Base-by-base conservation (phyloP, 2,888 invertebrate genomes). In the Drosophila bunnanda region DNA sequence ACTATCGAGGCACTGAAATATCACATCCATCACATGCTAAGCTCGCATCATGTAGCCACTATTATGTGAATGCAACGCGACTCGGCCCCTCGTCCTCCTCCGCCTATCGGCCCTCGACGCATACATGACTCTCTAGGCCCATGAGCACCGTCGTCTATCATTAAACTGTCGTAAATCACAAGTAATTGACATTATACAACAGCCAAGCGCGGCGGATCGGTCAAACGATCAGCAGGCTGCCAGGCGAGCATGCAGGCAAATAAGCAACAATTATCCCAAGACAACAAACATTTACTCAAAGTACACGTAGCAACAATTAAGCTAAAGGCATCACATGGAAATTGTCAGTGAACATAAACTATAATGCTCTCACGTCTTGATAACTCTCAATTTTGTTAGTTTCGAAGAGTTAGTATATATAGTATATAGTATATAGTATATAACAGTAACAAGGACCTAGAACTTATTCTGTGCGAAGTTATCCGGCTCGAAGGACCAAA, bases 121-220 rank as follows among this genome's bases (percentile, higher is more conserved):
- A 68, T 53, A 36, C 46, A 62, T 52, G 58, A 39, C 20, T 34
- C 53, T 38, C 28, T 46, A 66, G 46, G 38, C 55, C 54, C 39
- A 52, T 83, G 60, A 32, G 66, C 67, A 66, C 69, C 75, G 70
- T 66, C 67, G 78, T 83, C 81, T 84, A 83, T 85, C 87, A 89
- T 85, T 85, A 85, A 87, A 78, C 61, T 87, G 89, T 89, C 84
- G 89, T 87, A 89, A 88, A 89, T 87, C 89, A 85, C 86, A 88
- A 89, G 86, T 89, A 89, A 89, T 89, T 87, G 86, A 80, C 86
- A 88, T 89, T 88, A 89, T 79, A 85, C 86, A 85, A 82, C 82
- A 75, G 56, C 61, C 72, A 73, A 56, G 70, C 46, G 36, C 41
- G 53, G 53, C 54, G 64, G 53, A 54, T 71, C 60, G 46, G 50